phyloP scores from a whole-genome alignment of 2,888 invertebrate genomes.

The Coenonympha arcania region DNA sequence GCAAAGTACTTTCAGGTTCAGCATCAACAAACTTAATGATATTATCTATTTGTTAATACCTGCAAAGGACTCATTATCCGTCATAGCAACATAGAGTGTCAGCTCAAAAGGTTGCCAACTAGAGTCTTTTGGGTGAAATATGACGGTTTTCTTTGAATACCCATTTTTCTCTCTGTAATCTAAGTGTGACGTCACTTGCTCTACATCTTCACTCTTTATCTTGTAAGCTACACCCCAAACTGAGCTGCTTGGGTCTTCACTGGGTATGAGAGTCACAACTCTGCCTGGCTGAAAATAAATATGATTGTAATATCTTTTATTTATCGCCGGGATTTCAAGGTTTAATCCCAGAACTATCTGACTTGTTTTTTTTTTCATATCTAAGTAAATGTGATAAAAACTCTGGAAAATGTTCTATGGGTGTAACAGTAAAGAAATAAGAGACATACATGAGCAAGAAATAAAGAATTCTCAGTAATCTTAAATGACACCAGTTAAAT shows the following conservation, averaged over 20 bases:
- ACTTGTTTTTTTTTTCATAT: too few relatives aligned
- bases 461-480: too few relatives aligned
- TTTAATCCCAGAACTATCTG: too few relatives aligned
- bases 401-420: too few relatives aligned
- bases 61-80: conserved; percentile 85
- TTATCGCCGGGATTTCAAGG: too few relatives aligned
- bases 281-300: conserved; percentile 81
- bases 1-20: too few relatives aligned
- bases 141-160: conserved; percentile 80
- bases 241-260: conserved; percentile 69
- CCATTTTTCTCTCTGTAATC: conserved; percentile 96
- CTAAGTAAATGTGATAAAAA: too few relatives aligned
- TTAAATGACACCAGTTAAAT: too few relatives aligned
- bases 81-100: conserved; percentile 86
- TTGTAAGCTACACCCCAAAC: conserved; percentile 96
- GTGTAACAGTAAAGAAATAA: too few relatives aligned
- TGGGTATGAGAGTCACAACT: conserved; percentile 87
- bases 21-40: neutral
- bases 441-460: too few relatives aligned
- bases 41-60: conserved; percentile 41
- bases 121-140: conserved; percentile 79
- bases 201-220: conserved; percentile 80
- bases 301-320: neutral
- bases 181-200: conserved; percentile 83
- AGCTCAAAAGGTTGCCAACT: conserved; percentile 77